Evolutionary conservation across 2,888 invertebrate genomes (phyloP).

Genomic region (Limnephilus lunatus): DNA sequence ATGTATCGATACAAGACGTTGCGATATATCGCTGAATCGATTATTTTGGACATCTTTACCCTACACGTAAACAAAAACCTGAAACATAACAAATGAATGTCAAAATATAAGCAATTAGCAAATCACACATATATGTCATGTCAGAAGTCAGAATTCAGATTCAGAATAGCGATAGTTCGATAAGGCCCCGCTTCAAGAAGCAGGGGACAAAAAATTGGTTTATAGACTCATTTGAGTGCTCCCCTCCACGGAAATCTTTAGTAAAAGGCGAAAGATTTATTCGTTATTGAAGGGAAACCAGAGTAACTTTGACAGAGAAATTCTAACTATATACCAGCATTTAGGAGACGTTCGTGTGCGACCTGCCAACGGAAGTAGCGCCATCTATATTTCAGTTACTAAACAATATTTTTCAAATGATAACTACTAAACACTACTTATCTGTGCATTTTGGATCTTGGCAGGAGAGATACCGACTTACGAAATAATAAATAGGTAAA

Average conservation of each 20-base stretch:
- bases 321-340: neutral
- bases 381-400: neutral
- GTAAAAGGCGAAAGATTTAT: slow-evolving; percentile 89
- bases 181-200: slow-evolving; percentile 23
- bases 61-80: too few relatives aligned
- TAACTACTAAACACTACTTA: neutral
- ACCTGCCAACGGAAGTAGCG: neutral
- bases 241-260: slow-evolving; percentile 88
- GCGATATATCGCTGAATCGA: too few relatives aligned
- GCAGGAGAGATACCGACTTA: neutral
- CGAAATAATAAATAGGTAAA: too few relatives aligned
- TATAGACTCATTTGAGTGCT: slow-evolving; percentile 83
- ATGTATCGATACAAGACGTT: too few relatives aligned
- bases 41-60: too few relatives aligned
- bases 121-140: too few relatives aligned
- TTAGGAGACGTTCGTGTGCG: too few relatives aligned
- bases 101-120: too few relatives aligned
- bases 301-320: slow-evolving; percentile 70
- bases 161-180: neutral
- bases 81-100: too few relatives aligned
- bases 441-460: neutral
- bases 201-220: slow-evolving; percentile 53
- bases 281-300: slow-evolving; percentile 82
- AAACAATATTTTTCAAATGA: neutral
- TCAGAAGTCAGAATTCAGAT: too few relatives aligned